Evolutionary conservation across 2,888 invertebrate genomes (phyloP), one percentile per base, ranked within the genome.

Genomic region (Drosophila tanythrix): DNA sequence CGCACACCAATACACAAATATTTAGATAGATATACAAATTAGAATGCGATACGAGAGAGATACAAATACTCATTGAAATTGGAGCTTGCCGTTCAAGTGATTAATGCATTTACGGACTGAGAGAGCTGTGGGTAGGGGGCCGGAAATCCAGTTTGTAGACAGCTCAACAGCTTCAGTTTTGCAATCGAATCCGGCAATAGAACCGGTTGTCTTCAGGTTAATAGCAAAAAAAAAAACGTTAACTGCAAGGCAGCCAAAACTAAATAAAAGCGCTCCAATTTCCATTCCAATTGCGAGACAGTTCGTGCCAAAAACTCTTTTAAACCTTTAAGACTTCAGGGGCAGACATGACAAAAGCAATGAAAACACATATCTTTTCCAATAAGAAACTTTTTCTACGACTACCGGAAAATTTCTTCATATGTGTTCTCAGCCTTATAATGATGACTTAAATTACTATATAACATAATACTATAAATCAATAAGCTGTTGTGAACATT

Each of bases 181-280:
- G 76, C 81, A 67, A 80, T 68, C 57, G 50, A 71, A 78, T 79
- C 64, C 70, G 64, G 48, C 70, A 63, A 56, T 56, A 25, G 29
- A 78, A 78, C 78, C 78, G 77, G 81, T 77, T 68, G 46, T 38
- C 38, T 48, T 58, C 27, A 68, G 35, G 64, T 60, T 65, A 76
- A 71, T 43, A 58, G 64, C 48, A 56, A 43, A 31, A 38, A 33
- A 38, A 31, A 31, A 15, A 48, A 10, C 21, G 43, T 27, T 18
- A 35, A 29, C 48, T 53, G 31, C 36, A 78, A 74, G 52, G 38
- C 51, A 79, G 50, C 29, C 46, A 46, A 46, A 46, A 15, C 43
- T 53, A 43, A 61, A 59, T 38, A 57, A 50, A 50, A 61, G 51
- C 53, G 76, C 72, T 67, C 61, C 61, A 80, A 76, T 71, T 70